Base-by-base conservation (phyloP, 2,888 invertebrate genomes). In the Stenotaenia linearis region DNA sequence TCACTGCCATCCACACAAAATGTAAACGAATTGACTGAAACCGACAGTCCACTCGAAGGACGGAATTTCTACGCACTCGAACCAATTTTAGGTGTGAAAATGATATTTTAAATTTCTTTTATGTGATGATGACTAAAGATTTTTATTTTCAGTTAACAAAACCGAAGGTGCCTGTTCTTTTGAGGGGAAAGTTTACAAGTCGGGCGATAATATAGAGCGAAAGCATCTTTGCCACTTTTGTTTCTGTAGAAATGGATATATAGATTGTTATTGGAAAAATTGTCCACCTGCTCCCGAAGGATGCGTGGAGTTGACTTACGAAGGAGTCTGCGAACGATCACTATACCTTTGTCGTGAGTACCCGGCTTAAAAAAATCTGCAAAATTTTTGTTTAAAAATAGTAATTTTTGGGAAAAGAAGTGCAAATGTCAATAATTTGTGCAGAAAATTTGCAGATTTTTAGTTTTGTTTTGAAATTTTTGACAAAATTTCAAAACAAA, bases 261-360 rank as follows among this genome's bases (percentile, higher is more conserved):
- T 83, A n/a, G 82, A 83, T 75, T 84, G 84, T 77, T 84, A 82
- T 79, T 84, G 84, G 84, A 83, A 84, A 81, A 82, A 82, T 30
- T 84, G 84, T 75, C 83, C 83, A n/a, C 83, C 83, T 28, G 82
- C 84, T 32, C 84, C 84, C 0, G 82, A 82, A 74, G 83, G 83
- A 21, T 84, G 84, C 78, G 79, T 81, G 0, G 82, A 82, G 12
- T 81, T 83, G 78, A 80, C 82, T 45, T 82, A 83, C 61, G 81
- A 83, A 25, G 83, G 83, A 21, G 81, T 81, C 23, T 84, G 84
- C 81, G 83, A 84, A 79, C 82, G 84, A 23, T 83, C 84, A 3
- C 82, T 84, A 25, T 84, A 84, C 80, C 80, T 84, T 28, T 84
- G 84, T 79, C 80, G 84, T 84, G 81, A 83, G 84, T 83, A n/a